Evolutionary conservation across 2,888 invertebrate species (phyloP).

Genomic region (Reticulitermes lucifugus): DNA sequence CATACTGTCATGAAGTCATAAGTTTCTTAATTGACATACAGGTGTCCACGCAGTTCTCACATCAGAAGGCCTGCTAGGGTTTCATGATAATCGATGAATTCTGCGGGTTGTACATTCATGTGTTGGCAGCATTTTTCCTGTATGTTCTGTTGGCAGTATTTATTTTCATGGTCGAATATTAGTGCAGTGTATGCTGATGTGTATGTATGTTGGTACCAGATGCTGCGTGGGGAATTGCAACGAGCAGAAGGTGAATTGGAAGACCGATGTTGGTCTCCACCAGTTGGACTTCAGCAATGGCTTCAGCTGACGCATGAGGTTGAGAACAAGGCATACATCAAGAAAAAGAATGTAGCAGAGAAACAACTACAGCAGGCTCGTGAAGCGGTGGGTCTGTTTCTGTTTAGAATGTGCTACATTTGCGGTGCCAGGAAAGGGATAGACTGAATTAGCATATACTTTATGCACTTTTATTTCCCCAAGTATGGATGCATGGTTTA

Average conservation of each 20-base stretch:
- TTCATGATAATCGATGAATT: too few species aligned
- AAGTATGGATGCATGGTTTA: too few species aligned
- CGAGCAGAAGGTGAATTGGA: constrained; percentile 92
- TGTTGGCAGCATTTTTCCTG: too few species aligned
- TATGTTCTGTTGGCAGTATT: background rate
- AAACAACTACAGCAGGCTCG: constrained; percentile 87
- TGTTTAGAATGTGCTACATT: background rate
- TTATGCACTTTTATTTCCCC: too few species aligned
- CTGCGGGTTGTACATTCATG: too few species aligned
- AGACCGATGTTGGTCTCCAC: constrained; percentile 91
- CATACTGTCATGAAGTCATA: too few species aligned
- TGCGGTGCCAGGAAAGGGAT: too few species aligned
- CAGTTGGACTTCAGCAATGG: constrained; percentile 92
- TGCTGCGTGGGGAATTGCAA: constrained; percentile 83
- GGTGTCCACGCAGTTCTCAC: too few species aligned
- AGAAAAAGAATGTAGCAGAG: constrained; percentile 86
- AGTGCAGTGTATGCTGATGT: constrained; percentile 23
- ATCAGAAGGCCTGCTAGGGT: too few species aligned
- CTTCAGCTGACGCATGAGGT: constrained; percentile 96
- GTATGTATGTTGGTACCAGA: constrained; percentile 64
- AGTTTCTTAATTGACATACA: too few species aligned
- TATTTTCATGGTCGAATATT: too few species aligned
- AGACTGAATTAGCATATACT: too few species aligned
- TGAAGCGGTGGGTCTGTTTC: constrained; percentile 80
- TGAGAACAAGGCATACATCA: constrained; percentile 88